Conservation (phyloP, 2,888 invertebrate genomes). For the Eremobia ochroleuca region DNA sequence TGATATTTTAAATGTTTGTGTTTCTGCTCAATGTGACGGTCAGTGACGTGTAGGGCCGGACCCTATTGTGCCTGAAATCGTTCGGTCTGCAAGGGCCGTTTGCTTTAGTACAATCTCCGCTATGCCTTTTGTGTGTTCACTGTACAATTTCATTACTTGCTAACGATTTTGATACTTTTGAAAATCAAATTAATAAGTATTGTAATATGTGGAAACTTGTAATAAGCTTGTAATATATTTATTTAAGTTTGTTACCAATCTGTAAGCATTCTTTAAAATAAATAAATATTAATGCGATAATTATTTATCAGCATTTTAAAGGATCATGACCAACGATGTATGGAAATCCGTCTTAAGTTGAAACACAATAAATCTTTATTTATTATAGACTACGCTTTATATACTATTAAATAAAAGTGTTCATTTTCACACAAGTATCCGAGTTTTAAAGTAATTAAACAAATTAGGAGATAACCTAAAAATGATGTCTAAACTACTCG, state of each 20-base stretch:
- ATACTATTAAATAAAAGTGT: too few relatives aligned
- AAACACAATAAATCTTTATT: too few relatives aligned
- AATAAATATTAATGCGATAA: neutral
- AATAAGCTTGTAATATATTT: neutral
- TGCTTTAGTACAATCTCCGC: slow-evolving; percentile 78
- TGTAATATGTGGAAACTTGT: neutral
- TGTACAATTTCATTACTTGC: slow-evolving; percentile 51
- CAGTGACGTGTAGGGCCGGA: slow-evolving; percentile 85
- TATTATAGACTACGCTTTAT: too few relatives aligned
- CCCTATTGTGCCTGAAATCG: slow-evolving; percentile 82
- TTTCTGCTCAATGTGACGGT: slow-evolving; percentile 88
- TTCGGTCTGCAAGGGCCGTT: slow-evolving; percentile 79
- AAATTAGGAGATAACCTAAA: too few relatives aligned
- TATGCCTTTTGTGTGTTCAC: slow-evolving; percentile 75
- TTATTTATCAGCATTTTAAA: slow-evolving; percentile 5
- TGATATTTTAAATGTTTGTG: slow-evolving; percentile 89
- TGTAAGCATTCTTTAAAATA: neutral
- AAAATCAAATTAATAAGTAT: neutral
- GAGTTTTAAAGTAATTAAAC: too few relatives aligned
- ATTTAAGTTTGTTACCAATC: neutral
- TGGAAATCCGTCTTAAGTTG: too few relatives aligned
- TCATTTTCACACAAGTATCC: too few relatives aligned
- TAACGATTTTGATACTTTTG: slow-evolving; percentile 75
- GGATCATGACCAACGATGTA: too few relatives aligned
- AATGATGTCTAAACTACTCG: too few relatives aligned